Base-by-base conservation (phyloP, 2,113 vertebrate genomes). In the Bubo bubo region DNA sequence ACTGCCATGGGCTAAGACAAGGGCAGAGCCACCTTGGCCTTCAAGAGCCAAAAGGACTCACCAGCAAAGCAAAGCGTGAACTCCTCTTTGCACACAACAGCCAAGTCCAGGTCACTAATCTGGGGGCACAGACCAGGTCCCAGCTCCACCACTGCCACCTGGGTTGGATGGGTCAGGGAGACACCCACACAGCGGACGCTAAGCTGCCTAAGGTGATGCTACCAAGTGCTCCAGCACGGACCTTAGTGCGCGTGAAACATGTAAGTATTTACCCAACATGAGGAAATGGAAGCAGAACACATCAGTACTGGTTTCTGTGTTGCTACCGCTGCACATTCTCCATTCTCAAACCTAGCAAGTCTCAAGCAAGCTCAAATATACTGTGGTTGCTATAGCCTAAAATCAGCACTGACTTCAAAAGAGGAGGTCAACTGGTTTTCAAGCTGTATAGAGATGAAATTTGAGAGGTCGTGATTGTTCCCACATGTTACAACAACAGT, bases 191-290 rank as follows among this genome's bases (percentile, higher is more conserved):
- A 79, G 62, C 17, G 72, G 82, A 55, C 8, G 23, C 14, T 58
- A 6, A 74, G 32, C 30, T 35, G 16, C 7, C 49, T 8, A 32
- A 19, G 8, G 47, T 41, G 74, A 59, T 50, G 70, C 32, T 67
- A 39, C 22, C 20, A 1, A 2, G 10, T 24, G 45, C 24, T 75
- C 52, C 24, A 77, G 37, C 26, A 43, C 0, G 1, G 53, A 37
- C 32, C 7, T 19, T 12, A 39, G 24, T 0, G 2, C 27, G 50
- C 1, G 1, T 8, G 30, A 90, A 95, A 82, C 8, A 50, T 2
- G 1, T 28, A 47, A 79, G 9, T 19, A 34, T 73, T 64, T 43
- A 68, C 47, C 20, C 60, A 74, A 12, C 8, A 15, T 0, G 2
- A 75, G 37, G n/a, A 52, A 75, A 2, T 47, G 56, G 41, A 81